Base-by-base conservation (phyloP, 2,113 vertebrate genomes). In the Orthonyx spaldingii region DNA sequence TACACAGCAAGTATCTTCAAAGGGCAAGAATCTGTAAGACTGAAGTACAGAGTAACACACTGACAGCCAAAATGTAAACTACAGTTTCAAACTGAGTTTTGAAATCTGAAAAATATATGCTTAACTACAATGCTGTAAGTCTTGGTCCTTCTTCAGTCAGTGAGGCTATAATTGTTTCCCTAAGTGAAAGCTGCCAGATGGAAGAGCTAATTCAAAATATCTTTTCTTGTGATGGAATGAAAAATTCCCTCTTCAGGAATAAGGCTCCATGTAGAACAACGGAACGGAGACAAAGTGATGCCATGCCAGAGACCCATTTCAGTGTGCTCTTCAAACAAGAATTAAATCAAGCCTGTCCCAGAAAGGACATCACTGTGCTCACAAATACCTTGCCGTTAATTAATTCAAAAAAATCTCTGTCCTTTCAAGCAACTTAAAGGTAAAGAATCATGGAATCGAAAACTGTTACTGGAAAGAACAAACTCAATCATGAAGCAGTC, bases 261-360 rank as follows among this genome's bases (percentile, higher is more conserved):
- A 81, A 68, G 14, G 27, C 7, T 12, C 7, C 0, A 0, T 0
- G 0, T 15, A 32, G 21, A 68, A 87, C 15, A 66, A 12, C n/a
- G 13, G 7, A 66, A 84, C 3, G 13, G 52, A 28, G 16, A 47
- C 12, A 19, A 82, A 81, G 32, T 10, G 2, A 50, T 68, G 64
- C 28, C 32, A 68, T 7, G 3, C 4, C 47, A 81, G 26, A 77
- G 57, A 84, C 16, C 12, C 39, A n/a, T 64, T 74, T 84, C 41
- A 71, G 27, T 6, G 5, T 20, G 20, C 49, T 70, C 61, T 39
- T 75, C 47, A n/a, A 30, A 66, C 5, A 71, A 68, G n/a, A 72
- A 66, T 24, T 80, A 61, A 52, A n/a, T 35, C 44, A 82, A 84
- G 30, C 11, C 61, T 26, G 22, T 20, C 15, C 41, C 33, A 33